Base-by-base conservation (phyloP, 2,113 vertebrate genomes). In the Melospiza georgiana region DNA sequence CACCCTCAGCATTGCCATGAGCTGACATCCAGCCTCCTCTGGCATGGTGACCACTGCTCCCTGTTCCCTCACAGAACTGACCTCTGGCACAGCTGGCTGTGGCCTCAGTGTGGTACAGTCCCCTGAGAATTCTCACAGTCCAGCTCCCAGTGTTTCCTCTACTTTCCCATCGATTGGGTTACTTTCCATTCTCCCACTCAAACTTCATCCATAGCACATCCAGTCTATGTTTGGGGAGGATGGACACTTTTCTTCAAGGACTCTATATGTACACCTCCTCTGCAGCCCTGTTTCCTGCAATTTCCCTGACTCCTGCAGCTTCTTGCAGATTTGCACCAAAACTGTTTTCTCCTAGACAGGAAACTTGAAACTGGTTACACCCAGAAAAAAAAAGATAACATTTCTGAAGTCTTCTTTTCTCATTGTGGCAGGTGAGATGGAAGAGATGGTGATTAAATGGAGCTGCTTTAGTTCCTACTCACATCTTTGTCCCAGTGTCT, bases 191-290 rank as follows among this genome's bases (percentile, higher is more conserved):
- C 33, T 88, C 17, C 24, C 18, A 51, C 11, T 11, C 54, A 43
- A 41, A 25, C 16, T 44, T 73, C n/a, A 49, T 58, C 41, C 10
- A 10, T 6, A 33, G 22, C 1, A 0, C 0, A 0, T n/a, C 14
- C 41, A 68, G 33, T 44, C 30, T 33, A 3, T 19, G 15, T 59
- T 55, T 46, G 18, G 23, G 52, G 49, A 52, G 14, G 11, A 48
- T 16, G 2, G 10, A 15, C 3, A 18, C 5, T 58, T 75, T 52
- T 31, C 31, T 77, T 15, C 41, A 52, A 33, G 21, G 8, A 12
- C 15, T 63, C n/a, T 35, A 2, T 15, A 17, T 0, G 1, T 23
- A 6, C 9, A 35, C 3, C 3, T 76, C 13, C 43, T 52, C 43
- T 83, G 35, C 44, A 83, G 23, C 16, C 41, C 11, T 22, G 4